These are phyloP conservation scores for Rhopilema esculentum DNA, from an alignment of 30 jellyfish, hydroid and myxozoan genomes.

Conservation along the genomic window DNA sequence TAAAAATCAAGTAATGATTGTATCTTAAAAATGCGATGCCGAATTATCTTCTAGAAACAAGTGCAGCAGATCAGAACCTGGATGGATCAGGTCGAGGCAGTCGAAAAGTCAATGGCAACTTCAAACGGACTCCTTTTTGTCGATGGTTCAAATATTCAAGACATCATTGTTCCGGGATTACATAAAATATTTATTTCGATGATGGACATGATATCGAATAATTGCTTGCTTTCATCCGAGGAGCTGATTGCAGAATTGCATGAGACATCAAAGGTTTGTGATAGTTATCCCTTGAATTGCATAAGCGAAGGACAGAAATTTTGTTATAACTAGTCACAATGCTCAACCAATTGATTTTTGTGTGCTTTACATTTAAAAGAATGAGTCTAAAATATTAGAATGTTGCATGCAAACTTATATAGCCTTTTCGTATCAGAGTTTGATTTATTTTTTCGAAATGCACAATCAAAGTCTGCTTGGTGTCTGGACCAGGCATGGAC, in stretches of 20 bases:
- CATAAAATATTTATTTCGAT: conserved; percentile 33
- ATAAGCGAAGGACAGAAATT: no score
- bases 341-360: no score
- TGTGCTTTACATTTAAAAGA: no score
- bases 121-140: conserved; percentile 73
- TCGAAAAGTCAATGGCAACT: conserved; percentile 38
- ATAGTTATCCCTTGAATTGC: no score
- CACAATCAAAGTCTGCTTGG: no score
- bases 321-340: no score
- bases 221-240: conserved; percentile 55
- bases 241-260: conserved; percentile 56
- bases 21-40: background rate
- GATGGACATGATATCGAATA: conserved; percentile 63
- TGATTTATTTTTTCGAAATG: no score
- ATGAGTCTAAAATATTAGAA: no score
- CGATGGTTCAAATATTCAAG: conserved; percentile 59
- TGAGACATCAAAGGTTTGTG: conserved; percentile 45
- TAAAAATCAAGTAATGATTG: no score
- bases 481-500: no score
- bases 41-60: conserved; percentile 63
- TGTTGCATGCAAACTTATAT: no score
- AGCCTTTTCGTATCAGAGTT: no score
- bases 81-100: conserved; percentile 56
- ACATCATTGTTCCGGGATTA: conserved; percentile 64
- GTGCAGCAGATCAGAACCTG: conserved; percentile 65